phyloP scores from a whole-genome alignment of 2,113 vertebrate species.

The Talpa occidentalis region DNA sequence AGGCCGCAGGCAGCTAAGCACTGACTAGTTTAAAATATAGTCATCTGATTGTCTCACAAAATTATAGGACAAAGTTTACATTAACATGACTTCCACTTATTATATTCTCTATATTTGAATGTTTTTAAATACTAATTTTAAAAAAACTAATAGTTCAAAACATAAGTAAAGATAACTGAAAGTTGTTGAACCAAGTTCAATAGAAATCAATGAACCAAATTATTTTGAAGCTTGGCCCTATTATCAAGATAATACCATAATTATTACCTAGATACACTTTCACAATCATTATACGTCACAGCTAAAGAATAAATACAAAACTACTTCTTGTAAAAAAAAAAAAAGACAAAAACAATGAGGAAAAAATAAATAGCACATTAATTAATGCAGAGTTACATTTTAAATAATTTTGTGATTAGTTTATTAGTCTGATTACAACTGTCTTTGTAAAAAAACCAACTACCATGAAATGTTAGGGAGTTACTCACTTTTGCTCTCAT shows the following conservation, averaged over 20 bases:
- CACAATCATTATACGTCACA: neutral
- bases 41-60: neutral
- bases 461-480: neutral
- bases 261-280: constrained; percentile 29
- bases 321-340: neutral
- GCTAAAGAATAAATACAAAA: neutral
- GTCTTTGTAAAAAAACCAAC: constrained; percentile 35
- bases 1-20: too few species aligned
- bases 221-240: constrained; percentile 6
- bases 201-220: constrained; percentile 32
- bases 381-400: neutral
- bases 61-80: constrained; percentile 24
- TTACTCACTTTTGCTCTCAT: neutral
- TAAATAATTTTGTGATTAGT: neutral
- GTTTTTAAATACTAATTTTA: neutral
- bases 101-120: constrained; percentile 10
- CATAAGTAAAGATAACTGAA: neutral
- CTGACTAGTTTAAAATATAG: neutral
- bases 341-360: neutral
- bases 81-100: neutral
- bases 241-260: neutral
- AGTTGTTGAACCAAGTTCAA: neutral
- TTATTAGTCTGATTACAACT: neutral
- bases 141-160: constrained; percentile 28
- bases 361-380: neutral